A percentile compares a stretch with the other conserved stretches of the same genome.
These are phyloP conservation scores for Otolemur crassicaudatus DNA, from an alignment of 2,797 vertebrate species.

Conservation along the genomic window DNA sequence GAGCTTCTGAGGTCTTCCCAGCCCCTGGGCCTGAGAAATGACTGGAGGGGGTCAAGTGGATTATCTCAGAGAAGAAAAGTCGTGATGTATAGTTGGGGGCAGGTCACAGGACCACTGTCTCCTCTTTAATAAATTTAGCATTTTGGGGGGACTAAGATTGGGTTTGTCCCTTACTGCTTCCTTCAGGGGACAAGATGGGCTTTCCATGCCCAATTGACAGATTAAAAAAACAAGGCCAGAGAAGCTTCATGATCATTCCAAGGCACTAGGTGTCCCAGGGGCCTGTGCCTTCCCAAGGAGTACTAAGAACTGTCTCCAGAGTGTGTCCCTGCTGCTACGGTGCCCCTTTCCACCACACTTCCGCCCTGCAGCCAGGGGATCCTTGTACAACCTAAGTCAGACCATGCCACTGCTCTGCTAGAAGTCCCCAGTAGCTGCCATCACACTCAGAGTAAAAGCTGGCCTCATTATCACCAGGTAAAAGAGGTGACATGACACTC, in stretches of 20 bases:
- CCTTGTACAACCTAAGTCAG: neutral
- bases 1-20: neutral
- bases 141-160: rapidly evolving
- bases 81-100: no score
- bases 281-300: rapidly evolving
- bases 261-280: neutral
- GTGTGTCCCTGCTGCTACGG: neutral
- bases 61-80: neutral
- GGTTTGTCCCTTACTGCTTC: neutral
- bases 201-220: neutral
- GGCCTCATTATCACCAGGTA: rapidly evolving
- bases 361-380: neutral
- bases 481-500: rapidly evolving
- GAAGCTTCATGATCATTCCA: rapidly evolving
- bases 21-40: neutral
- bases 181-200: neutral
- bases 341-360: neutral
- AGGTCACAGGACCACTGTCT: neutral
- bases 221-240: neutral
- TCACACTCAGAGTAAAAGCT: neutral
- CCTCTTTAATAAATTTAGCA: neutral
- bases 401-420: neutral
- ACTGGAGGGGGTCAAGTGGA: rapidly evolving
- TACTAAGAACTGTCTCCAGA: rapidly evolving
- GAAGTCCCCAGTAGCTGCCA: neutral